Base-by-base conservation (phyloP, 2,113 vertebrate species). In the Anas platyrhynchos region DNA sequence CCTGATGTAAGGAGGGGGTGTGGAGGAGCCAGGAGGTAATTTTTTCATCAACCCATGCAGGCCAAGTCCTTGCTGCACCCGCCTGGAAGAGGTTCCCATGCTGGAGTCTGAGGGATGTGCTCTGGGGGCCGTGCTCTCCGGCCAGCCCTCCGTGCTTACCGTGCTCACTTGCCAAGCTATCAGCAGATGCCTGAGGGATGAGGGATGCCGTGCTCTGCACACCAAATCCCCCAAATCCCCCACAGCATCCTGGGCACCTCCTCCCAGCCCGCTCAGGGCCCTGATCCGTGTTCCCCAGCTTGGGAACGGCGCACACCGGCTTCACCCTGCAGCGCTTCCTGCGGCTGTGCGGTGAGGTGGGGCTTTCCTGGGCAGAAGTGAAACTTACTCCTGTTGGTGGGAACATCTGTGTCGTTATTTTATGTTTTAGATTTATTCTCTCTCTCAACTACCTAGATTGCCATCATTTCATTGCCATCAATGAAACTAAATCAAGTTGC, bases 221-320 rank as follows among this genome's bases (percentile, higher is more conserved):
- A 5, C 18, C 69, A 7, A 13, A 5, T 0, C 6, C 44, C 46
- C 3, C 11, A 1, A 13, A 6, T 0, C 6, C 52, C 46, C 3
- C 11, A 1, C 21, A 11, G 9, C 8, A 3, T 2, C 32, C 38
- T 0, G 1, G 31, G 54, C 31, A 14, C 58, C 29, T 18, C 59
- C 38, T 20, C 44, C 58, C 48, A 12, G 21, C 48, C 48, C 3
- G 21, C 48, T 12, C 48, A 12, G 48, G 48, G 48, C 48, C 48
- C 48, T 50, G 48, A 11, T 12, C 48, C 21, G 21, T 22, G 48
- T 12, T 50, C 48, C 6, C 48, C 48, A 50, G 21, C 46, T 5
- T 21, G 46, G 46, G 46, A 46, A 21, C 46, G 20, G 18, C 9
- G 46, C 46, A 21, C 46, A 21, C 18, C 18, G 9, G 46, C 46